These are phyloP conservation scores for Drosophila pectinifera DNA, from an alignment of 1,140 invertebrate species.

Conservation along the genomic window DNA sequence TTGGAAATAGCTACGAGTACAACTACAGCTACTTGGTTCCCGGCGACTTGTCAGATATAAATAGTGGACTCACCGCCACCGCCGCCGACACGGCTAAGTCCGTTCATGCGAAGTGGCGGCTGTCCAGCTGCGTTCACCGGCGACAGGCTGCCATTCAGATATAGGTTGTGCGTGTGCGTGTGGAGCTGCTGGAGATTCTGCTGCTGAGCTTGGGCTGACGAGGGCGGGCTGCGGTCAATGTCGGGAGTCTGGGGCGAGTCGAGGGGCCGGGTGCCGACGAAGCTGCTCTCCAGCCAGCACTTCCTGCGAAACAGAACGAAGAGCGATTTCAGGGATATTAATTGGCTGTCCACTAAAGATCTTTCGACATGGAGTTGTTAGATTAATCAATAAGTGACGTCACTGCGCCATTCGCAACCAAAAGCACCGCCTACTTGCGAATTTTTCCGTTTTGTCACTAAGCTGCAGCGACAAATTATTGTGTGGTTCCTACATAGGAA, in stretches of 20 bases:
- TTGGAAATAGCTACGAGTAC: conserved; percentile 8
- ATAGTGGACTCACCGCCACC: conserved; percentile 85
- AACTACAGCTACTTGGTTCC: conserved; percentile 1
- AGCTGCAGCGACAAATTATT: conserved; percentile 13
- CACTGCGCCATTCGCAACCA: conserved; percentile 6
- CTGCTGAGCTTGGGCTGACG: conserved; percentile 32
- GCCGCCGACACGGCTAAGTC: conserved; percentile 74
- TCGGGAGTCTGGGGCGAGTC: conserved; percentile 93
- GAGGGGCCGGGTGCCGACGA: conserved; percentile 93
- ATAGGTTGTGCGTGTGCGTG: conserved; percentile 32
- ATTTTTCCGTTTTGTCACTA: conserved; percentile 17
- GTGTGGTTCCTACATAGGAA: neutral
- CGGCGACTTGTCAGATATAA: conserved; percentile 57
- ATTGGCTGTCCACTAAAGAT: neutral
- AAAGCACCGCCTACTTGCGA: neutral
- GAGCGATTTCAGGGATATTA: neutral
- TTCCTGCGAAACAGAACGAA: conserved; percentile 51
- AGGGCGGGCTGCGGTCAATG: conserved; percentile 84
- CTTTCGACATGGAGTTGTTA: conserved; percentile 26
- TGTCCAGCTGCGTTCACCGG: conserved; percentile 40
- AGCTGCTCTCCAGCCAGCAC: conserved; percentile 96
- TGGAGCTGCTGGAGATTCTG: conserved; percentile 23
- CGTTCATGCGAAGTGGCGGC: conserved; percentile 77
- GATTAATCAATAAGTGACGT: conserved; percentile 62
- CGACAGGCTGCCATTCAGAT: conserved; percentile 38